Conservation (phyloP, 2,113 vertebrate species). For the Megalops atlanticus region DNA sequence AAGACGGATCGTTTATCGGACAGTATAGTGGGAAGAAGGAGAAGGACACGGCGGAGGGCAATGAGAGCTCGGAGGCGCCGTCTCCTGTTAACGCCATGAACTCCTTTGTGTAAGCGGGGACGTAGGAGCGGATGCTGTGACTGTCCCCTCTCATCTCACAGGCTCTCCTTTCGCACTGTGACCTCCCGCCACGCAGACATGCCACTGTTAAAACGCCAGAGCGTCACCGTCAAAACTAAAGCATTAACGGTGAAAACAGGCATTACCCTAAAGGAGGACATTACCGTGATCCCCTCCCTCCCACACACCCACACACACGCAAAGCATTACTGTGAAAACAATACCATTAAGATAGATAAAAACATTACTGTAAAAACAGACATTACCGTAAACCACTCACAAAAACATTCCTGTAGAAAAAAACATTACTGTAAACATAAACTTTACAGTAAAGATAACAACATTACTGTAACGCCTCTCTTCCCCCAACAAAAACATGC, state of each 20-base stretch:
- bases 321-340: constrained; percentile 24
- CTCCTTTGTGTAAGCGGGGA: constrained; percentile 84
- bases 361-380: constrained; percentile 8
- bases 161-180: constrained; percentile 55
- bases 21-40: constrained; percentile 98
- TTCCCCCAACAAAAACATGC: too few species aligned
- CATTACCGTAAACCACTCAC: too few species aligned
- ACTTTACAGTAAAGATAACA: too few species aligned
- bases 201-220: not conserved
- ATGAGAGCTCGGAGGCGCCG: constrained; percentile 95
- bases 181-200: constrained; percentile 41
- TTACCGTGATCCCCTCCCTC: constrained; percentile 17
- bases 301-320: not conserved
- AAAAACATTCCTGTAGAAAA: too few species aligned
- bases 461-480: too few species aligned
- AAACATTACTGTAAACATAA: not conserved
- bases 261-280: too few species aligned
- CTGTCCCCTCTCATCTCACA: constrained; percentile 27
- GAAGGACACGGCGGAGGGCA: constrained; percentile 94
- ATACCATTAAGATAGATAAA: constrained; percentile 3
- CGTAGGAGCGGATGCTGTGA: not conserved
- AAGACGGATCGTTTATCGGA: constrained; percentile 96
- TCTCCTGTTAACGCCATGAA: constrained; percentile 98
- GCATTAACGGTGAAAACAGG: too few species aligned
- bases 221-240: constrained; percentile 9